phyloP scores from a whole-genome alignment of 1,140 invertebrate genomes.

The Aleiodes sp. region DNA sequence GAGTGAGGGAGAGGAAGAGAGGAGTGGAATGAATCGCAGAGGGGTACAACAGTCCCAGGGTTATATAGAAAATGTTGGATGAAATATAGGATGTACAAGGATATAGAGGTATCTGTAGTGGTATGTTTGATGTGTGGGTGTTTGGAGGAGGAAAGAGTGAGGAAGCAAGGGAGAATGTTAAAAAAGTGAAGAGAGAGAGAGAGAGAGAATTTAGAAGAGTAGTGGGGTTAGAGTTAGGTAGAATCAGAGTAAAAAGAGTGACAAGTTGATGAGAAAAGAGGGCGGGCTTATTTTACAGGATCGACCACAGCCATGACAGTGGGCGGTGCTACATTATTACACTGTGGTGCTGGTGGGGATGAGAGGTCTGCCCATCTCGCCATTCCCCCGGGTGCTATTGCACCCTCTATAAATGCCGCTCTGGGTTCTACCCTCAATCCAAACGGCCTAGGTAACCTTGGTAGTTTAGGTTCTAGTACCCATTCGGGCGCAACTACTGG shows the following conservation, averaged over 20 bases:
- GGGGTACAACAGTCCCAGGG: conserved; percentile 8
- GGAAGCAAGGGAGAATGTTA: background rate
- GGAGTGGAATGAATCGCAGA: conserved; percentile 11
- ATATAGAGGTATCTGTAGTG: conserved; percentile 8
- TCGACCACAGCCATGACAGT: conserved; percentile 70
- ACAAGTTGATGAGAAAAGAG: background rate
- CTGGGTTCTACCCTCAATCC: conserved; percentile 61
- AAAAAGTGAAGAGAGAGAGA: conserved; percentile 29
- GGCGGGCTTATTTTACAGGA: conserved; percentile 54
- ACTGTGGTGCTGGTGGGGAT: conserved; percentile 59
- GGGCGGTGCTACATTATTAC: conserved; percentile 60
- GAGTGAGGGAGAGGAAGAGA: conserved; percentile 17
- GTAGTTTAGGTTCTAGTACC: conserved; percentile 62
- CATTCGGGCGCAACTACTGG: conserved; percentile 58
- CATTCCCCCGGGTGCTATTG: conserved; percentile 62
- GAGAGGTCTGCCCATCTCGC: conserved; percentile 65
- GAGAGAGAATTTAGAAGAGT: background rate
- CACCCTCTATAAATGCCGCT: conserved; percentile 63
- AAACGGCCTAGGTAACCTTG: conserved; percentile 66
- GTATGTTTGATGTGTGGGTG: conserved; percentile 7
- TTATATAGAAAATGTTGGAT: conserved; percentile 14
- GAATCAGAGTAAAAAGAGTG: conserved; percentile 15
- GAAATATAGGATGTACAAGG: background rate
- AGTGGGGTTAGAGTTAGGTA: conserved; percentile 32
- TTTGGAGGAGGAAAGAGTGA: background rate